Conservation (phyloP, 1,140 invertebrate genomes). For the Pararge aegeria region DNA sequence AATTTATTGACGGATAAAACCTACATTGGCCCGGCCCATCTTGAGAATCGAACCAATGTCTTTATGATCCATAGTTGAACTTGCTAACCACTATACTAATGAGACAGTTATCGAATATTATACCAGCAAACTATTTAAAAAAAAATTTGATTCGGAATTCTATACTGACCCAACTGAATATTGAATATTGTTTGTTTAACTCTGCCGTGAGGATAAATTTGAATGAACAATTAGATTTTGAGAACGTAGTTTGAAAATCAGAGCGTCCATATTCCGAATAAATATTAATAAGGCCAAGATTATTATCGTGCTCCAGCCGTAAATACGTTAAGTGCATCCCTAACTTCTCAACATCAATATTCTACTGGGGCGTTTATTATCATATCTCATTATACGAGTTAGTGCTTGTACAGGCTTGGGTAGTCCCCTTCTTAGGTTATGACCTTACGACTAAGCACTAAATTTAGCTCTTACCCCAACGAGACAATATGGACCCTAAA, state of each 20-base stretch:
- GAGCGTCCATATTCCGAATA: neutral
- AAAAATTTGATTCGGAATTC: too few species aligned
- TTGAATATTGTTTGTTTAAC: neutral
- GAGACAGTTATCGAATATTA: too few species aligned
- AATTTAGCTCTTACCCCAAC: constrained; percentile 53
- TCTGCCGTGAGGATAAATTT: too few species aligned
- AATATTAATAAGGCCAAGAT: constrained; percentile 20
- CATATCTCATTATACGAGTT: constrained; percentile 80
- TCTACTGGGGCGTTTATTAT: constrained; percentile 76
- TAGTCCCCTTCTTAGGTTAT: constrained; percentile 74
- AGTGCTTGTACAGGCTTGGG: constrained; percentile 69
- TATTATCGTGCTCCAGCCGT: constrained; percentile 46
- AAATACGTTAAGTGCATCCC: constrained; percentile 67
- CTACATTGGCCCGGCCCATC: too few species aligned
- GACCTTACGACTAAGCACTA: constrained; percentile 64
- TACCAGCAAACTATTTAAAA: too few species aligned
- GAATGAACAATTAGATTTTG: too few species aligned
- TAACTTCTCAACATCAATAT: constrained; percentile 75
- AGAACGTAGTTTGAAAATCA: neutral
- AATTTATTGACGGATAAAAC: too few species aligned
- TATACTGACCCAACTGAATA: too few species aligned
- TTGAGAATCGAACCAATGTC: too few species aligned
- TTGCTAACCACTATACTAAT: too few species aligned
- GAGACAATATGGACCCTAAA: constrained; percentile 38
- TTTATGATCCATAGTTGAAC: too few species aligned